Percentiles rank a stretch among this genome's conserved stretches.
Evolutionary conservation across 2,797 vertebrate genomes (phyloP).

Genomic region (Acipenser oxyrinchus): DNA sequence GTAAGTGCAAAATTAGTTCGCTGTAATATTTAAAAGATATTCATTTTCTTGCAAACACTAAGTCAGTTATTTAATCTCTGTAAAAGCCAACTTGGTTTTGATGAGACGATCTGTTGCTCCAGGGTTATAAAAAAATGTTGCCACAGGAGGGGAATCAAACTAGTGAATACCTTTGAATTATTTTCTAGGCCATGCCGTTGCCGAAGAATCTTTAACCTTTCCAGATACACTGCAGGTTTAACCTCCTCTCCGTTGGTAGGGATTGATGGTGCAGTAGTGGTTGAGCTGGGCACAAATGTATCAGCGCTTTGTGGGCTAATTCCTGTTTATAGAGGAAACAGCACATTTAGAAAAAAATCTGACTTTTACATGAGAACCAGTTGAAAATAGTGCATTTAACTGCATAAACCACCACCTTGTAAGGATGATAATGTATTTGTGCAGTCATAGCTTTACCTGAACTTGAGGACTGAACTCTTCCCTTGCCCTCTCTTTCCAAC

Average conservation of each 20-base stretch:
- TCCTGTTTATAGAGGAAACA: constrained; percentile 46
- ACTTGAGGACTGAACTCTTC: constrained; percentile 65
- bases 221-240: constrained; percentile 88
- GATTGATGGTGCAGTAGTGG: constrained; percentile 40
- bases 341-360: neutral
- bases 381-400: neutral
- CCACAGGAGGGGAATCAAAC: too few relatives aligned
- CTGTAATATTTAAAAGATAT: too few relatives aligned
- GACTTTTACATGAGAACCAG: neutral
- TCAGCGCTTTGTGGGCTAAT: constrained; percentile 76
- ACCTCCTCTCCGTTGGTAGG: constrained; percentile 80
- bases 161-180: constrained; percentile 68
- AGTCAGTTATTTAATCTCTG: too few relatives aligned
- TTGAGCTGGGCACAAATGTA: constrained; percentile 29
- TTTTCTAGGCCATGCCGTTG: constrained; percentile 93
- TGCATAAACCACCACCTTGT: neutral
- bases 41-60: too few relatives aligned
- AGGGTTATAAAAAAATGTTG: too few relatives aligned
- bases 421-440: neutral
- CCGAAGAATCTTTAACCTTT: constrained; percentile 90
- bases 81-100: too few relatives aligned
- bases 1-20: too few relatives aligned
- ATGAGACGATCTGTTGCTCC: too few relatives aligned
- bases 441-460: constrained; percentile 55
- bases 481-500: constrained; percentile 85